Base-by-base conservation (phyloP, 1,140 invertebrate genomes). In the Drosophila pseudoananassae region DNA sequence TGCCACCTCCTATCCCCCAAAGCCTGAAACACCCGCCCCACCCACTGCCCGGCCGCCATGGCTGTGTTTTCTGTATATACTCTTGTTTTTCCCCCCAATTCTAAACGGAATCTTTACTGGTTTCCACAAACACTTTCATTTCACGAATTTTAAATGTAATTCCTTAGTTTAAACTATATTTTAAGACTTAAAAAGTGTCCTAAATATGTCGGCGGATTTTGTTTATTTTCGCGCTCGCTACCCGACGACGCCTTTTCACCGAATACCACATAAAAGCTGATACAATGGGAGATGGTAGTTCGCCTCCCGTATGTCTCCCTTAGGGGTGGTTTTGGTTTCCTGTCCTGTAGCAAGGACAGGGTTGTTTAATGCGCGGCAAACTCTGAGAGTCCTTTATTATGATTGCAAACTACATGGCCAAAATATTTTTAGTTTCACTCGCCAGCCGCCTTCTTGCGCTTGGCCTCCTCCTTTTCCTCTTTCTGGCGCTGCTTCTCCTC, bases 281-380 rank as follows among this genome's bases (percentile, higher is more conserved):
- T 17, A 17, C 73, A 78, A 76, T 71, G 52, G 31, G 47, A 70
- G 61, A 54, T 63, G 66, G 70, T 56, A 68, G 61, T 68, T 63
- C 61, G 66, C 60, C 64, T 55, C 66, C 64, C 66, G 59, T 36
- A 49, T 23, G 46, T 72, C 65, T 56, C 79, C 75, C 74, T 61
- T 77, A 89, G 61, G 84, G 84, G 84, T 89, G 79, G 84, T 84
- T 89, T 89, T 70, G 33, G 84, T 84, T 89, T 89, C 74, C 33
- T 73, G 58, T 57, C 59, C 17, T 64, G 52, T 54, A 56, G 63
- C 36, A 65, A 80, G 54, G 59, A 75, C 81, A 85, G 81, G 81
- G 81, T 85, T 85, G 81, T 71, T 85, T 49, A 53, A 47, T 59
- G 55, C 76, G 77, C 80, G 66, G 60, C 60, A 76, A 75, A 71